Percentiles rank a stretch among this genome's conserved stretches.
Conservation (phyloP, 2,797 vertebrate species). For the Antennarius maculatus region DNA sequence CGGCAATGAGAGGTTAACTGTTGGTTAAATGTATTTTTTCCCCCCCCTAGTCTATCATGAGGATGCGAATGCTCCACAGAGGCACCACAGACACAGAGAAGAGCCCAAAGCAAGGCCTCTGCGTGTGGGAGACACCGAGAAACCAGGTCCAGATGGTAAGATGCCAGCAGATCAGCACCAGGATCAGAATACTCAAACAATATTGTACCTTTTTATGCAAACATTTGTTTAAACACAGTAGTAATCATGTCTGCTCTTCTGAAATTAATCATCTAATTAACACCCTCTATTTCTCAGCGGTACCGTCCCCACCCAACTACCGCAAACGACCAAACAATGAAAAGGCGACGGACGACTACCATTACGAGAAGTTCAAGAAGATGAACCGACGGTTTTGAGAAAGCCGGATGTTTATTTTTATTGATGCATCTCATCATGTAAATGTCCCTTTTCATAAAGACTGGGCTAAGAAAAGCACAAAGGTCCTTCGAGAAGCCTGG, state of each 20-base stretch:
- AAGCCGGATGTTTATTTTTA: not conserved
- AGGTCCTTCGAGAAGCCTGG: not conserved
- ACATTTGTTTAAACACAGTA: not conserved
- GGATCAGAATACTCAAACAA: too few relatives aligned
- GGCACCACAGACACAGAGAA: conserved; percentile 91
- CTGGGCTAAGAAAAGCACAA: not conserved
- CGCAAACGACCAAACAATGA: conserved; percentile 96
- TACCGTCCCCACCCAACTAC: conserved; percentile 86
- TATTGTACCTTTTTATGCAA: not conserved
- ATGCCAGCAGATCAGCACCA: not conserved
- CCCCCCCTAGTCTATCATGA: conserved; percentile 89
- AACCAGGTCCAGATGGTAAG: conserved; percentile 92
- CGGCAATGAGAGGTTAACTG: not conserved
- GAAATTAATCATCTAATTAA: not conserved
- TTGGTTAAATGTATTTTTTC: conserved; percentile 26
- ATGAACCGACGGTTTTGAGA: conserved; percentile 94
- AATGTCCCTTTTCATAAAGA: not conserved
- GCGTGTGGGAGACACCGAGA: conserved; percentile 95
- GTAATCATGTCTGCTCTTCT: not conserved
- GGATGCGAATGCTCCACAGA: conserved; percentile 91
- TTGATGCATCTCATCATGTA: not conserved
- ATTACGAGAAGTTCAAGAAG: conserved; percentile 99
- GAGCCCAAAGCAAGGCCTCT: conserved; percentile 94
- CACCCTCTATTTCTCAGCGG: conserved; percentile 14
- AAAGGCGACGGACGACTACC: conserved; percentile 97